A percentile compares a stretch with the other conserved stretches of the same genome.
Evolutionary conservation across 2,797 vertebrate genomes (phyloP).

Genomic region (Cyprinella venusta): DNA sequence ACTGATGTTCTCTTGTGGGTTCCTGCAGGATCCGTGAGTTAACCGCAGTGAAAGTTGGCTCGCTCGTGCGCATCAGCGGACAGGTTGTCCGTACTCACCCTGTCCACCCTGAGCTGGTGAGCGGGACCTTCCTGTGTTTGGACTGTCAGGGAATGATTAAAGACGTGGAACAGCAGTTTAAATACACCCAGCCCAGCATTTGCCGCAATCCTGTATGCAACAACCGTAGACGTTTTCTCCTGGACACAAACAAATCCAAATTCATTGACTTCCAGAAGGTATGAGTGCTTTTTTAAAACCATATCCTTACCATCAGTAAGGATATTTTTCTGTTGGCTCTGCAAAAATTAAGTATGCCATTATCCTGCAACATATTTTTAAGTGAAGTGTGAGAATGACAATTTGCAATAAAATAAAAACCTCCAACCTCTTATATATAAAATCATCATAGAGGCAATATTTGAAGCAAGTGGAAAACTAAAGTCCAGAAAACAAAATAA

Average conservation of each 20-base stretch:
- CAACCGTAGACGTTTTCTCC: constrained; percentile 93
- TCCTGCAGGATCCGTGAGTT: constrained; percentile 89
- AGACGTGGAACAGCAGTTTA: constrained; percentile 97
- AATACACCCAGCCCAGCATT: constrained; percentile 95
- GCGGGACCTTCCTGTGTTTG: constrained; percentile 93
- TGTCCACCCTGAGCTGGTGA: constrained; percentile 96
- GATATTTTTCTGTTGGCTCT: neutral
- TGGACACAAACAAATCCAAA: constrained; percentile 97
- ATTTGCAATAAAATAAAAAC: neutral
- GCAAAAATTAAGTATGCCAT: neutral
- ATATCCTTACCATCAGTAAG: neutral
- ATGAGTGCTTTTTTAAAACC: neutral
- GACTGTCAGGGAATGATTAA: constrained; percentile 95
- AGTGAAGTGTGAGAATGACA: neutral
- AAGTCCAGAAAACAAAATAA: neutral
- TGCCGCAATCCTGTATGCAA: constrained; percentile 97
- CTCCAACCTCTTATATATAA: neutral
- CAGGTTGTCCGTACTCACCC: constrained; percentile 98
- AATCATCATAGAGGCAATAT: neutral
- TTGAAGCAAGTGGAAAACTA: neutral
- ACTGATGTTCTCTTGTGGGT: neutral
- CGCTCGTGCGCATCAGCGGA: constrained; percentile 93
- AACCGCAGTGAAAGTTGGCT: constrained; percentile 90
- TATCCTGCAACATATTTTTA: neutral
- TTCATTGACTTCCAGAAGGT: constrained; percentile 99